A percentile compares a stretch with the other conserved stretches of the same genome.
phyloP scores from a whole-genome alignment of 2,888 invertebrate genomes.

The Leucania comma region DNA sequence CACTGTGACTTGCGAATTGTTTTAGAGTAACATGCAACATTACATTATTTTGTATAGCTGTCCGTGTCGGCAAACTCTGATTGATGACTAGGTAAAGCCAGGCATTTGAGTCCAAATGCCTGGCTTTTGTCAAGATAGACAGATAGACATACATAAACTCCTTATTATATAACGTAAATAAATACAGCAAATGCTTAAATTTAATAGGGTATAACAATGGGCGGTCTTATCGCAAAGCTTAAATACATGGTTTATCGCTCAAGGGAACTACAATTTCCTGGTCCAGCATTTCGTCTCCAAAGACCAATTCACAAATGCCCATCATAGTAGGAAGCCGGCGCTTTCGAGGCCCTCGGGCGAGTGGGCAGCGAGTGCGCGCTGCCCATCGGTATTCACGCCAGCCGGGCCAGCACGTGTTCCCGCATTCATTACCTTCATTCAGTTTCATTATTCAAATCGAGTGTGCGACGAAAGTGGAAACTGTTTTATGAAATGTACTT shows the following conservation, averaged over 20 bases:
- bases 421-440: constrained; percentile 67
- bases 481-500: constrained; percentile 62
- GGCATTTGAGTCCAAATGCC: background rate
- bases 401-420: constrained; percentile 54
- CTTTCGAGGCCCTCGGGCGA: constrained; percentile 9
- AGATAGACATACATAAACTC: too few relatives aligned
- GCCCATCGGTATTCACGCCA: constrained; percentile 56
- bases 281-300: background rate
- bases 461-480: constrained; percentile 69
- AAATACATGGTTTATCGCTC: too few relatives aligned
- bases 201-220: too few relatives aligned
- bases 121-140: background rate
- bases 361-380: constrained; percentile 24
- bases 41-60: background rate
- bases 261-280: background rate
- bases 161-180: too few relatives aligned
- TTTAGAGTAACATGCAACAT: constrained; percentile 12
- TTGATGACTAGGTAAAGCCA: too few relatives aligned
- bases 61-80: background rate
- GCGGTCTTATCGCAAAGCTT: too few relatives aligned
- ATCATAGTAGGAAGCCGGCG: constrained; percentile 33
- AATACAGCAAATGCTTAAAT: too few relatives aligned
- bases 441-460: constrained; percentile 68
- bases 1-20: constrained; percentile 1
- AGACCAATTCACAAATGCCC: background rate